These are phyloP conservation scores for Cassiopea andromeda DNA, from an alignment of 30 jellyfish, hydroid and myxozoan species.

Conservation along the genomic window DNA sequence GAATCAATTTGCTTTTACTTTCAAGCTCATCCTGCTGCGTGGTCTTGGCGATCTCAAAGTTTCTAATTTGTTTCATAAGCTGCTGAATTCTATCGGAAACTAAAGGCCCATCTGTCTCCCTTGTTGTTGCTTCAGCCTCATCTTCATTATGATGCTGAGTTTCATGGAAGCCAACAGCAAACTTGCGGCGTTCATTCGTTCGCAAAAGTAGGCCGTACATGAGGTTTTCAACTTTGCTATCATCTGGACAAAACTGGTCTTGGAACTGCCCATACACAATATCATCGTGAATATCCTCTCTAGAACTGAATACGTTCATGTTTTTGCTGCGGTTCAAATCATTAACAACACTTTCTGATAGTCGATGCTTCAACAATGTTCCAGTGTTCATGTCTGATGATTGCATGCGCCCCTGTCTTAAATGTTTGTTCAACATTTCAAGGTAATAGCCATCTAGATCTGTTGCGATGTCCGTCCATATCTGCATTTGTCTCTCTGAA, in stretches of 20 bases:
- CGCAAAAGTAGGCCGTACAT: conserved; percentile 44
- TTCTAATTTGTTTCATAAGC: neutral
- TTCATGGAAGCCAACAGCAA: conserved; percentile 30
- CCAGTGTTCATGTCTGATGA: conserved; percentile 30
- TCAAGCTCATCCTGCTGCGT: conserved; percentile 39
- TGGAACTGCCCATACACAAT: conserved; percentile 50
- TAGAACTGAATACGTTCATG: conserved; percentile 40
- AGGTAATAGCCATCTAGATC: conserved; percentile 66
- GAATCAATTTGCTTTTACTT: conserved; percentile 6
- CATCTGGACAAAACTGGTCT: conserved; percentile 20
- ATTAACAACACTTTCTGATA: conserved; percentile 52
- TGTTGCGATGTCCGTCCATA: conserved; percentile 71
- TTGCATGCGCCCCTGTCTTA: conserved; percentile 29
- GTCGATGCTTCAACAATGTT: conserved; percentile 19
- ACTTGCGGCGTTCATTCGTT: conserved; percentile 37
- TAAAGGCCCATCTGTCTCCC: neutral
- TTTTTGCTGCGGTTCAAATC: conserved; percentile 19
- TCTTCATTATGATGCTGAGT: conserved; percentile 26
- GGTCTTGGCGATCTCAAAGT: neutral
- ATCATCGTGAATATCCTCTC: conserved; percentile 58
- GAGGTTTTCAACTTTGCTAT: conserved; percentile 7
- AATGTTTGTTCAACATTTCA: conserved; percentile 20
- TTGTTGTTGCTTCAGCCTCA: conserved; percentile 30
- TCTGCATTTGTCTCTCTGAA: conserved; percentile 38
- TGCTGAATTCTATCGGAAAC: neutral